Base-by-base conservation (phyloP, 2,888 invertebrate species). In the Meghimatium bilineatum region DNA sequence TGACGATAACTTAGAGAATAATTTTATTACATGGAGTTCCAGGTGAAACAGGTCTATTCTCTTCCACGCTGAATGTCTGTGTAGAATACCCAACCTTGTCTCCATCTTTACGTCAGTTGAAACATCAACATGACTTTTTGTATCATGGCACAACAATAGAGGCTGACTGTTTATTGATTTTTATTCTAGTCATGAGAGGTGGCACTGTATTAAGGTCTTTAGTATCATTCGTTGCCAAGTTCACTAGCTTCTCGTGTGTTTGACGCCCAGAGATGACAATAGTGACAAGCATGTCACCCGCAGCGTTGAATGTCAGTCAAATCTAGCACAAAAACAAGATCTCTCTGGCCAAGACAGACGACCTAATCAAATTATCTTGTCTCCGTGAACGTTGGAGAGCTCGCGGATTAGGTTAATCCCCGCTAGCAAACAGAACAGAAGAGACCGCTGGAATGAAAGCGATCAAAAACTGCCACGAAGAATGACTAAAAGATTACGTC, bases 311-410 rank as follows among this genome's bases (percentile, higher is more conserved):
- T 81, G 81, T 74, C 81, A 81, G 29, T 81, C 81, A 81, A 81
- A 74, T 72, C 69, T 32, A n/a, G 34, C 69, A 26, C 67, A 79
- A 69, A 44, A 79, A 79, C 79, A 79, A 69, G 69, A 67, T 71
- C 80, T 36, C 60, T n/a, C 69, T 60, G 26, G 34, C 69, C 29
- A 32, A 56, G 72, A 71, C 82, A 82, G 82, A 82, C 82, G 71
- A 69, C 76, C 82, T 82, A 82, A 82, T 82, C 82, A 82, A 82
- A 82, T 82, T 82, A 82, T 82, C 82, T 76, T 82, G 82, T 82
- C 82, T 69, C 77, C 52, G 77, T 29, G 82, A 36, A 69, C 76
- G 77, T 38, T n/a, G 77, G 75, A 69, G 69, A 82, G 76, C 56
- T 23, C 69, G n/a, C 34, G 82, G 82, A 82, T 82, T 82, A 82